These are phyloP conservation scores for Cephalopterus ornatus DNA, from an alignment of 2,113 vertebrate species.

Conservation along the genomic window DNA sequence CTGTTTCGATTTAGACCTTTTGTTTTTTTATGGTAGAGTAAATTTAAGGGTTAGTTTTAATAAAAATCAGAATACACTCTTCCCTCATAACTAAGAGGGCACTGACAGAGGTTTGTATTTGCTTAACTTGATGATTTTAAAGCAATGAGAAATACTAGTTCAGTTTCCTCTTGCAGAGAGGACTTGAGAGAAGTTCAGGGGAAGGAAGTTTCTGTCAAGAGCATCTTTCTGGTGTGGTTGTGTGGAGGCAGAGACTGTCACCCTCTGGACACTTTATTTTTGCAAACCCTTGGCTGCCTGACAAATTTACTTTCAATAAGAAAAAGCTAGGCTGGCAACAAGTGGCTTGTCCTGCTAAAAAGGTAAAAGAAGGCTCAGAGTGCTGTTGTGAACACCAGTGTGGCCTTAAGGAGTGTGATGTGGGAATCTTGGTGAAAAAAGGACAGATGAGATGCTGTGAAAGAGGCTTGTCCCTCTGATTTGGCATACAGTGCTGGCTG, in stretches of 20 bases:
- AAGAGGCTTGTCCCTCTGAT: neutral
- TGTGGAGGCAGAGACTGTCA: neutral
- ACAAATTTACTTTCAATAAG: neutral
- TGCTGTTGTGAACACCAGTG: neutral
- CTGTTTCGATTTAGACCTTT: neutral
- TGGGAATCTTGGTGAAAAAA: neutral
- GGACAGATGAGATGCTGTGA: neutral
- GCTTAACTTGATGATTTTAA: neutral
- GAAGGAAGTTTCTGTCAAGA: neutral
- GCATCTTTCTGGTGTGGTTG: neutral
- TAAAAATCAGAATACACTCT: neutral
- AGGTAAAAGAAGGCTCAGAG: neutral
- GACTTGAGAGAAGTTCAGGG: neutral
- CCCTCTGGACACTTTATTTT: neutral
- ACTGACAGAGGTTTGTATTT: neutral
- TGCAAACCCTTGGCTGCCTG: constrained; percentile 15
- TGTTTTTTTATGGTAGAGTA: neutral
- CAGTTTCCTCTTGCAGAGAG: neutral
- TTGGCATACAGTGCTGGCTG: fast-evolving
- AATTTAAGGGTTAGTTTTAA: neutral
- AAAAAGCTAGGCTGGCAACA: neutral
- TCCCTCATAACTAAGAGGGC: neutral
- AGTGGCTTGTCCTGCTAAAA: constrained; percentile 24
- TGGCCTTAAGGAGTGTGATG: neutral
- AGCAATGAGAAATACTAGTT: neutral